Conservation (phyloP, 2,113 vertebrate species). For the Tupaia tana region DNA sequence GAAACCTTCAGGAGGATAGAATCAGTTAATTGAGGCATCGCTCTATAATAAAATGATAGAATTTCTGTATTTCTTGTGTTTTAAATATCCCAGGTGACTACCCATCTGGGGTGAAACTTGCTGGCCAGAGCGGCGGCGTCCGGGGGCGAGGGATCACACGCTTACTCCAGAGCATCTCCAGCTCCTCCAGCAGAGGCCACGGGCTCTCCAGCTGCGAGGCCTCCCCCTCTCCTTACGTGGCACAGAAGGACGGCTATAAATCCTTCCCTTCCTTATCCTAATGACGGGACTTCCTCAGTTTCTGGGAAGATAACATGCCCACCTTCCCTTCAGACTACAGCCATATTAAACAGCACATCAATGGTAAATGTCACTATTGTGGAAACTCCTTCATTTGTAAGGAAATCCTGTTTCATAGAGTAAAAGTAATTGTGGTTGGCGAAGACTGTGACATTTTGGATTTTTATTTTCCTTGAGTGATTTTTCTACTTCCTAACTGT, state of each 20-base stretch:
- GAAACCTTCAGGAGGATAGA: not conserved
- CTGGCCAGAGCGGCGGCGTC: slow-evolving; percentile 53
- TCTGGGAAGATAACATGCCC: slow-evolving; percentile 53
- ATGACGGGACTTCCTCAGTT: slow-evolving; percentile 65
- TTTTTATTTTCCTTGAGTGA: not conserved
- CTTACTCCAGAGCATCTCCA: slow-evolving; percentile 75
- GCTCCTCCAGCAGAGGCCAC: slow-evolving; percentile 57
- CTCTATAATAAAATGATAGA: not conserved
- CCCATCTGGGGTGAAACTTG: slow-evolving; percentile 78
- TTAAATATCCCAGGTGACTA: slow-evolving; percentile 73
- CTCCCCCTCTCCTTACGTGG: slow-evolving; percentile 41
- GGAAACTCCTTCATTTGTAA: slow-evolving; percentile 48
- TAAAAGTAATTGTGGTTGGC: slow-evolving; percentile 77
- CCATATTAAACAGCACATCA: slow-evolving; percentile 55
- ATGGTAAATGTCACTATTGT: slow-evolving; percentile 10
- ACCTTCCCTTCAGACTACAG: slow-evolving; percentile 48
- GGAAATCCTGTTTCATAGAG: slow-evolving; percentile 60
- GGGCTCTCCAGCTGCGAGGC: slow-evolving; percentile 58
- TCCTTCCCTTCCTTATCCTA: slow-evolving; percentile 68
- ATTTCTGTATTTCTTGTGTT: not conserved
- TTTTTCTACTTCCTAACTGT: slow-evolving; percentile 6
- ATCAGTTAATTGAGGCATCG: not conserved
- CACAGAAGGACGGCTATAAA: slow-evolving; percentile 60
- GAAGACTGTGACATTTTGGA: slow-evolving; percentile 49
- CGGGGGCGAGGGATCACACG: slow-evolving; percentile 86